A percentile compares a stretch with the other conserved stretches of the same genome.
These are phyloP conservation scores for Amiota minor DNA, from an alignment of 2,888 invertebrate species.

Conservation along the genomic window DNA sequence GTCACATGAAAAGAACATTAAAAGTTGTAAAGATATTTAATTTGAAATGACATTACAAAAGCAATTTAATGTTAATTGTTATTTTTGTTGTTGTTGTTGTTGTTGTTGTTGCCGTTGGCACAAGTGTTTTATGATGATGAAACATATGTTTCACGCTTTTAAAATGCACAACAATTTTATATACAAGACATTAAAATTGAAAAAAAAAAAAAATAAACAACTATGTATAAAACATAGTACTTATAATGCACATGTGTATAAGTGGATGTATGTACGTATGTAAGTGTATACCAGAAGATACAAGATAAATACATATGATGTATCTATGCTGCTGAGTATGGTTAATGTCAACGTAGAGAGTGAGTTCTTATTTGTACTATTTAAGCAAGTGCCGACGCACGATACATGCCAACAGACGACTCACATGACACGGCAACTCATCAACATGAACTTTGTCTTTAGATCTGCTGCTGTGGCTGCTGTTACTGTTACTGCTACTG, in stretches of 20 bases:
- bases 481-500: neutral
- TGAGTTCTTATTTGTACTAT: neutral
- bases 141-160: conserved; percentile 19
- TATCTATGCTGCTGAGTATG: neutral
- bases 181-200: neutral
- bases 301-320: neutral
- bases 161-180: neutral
- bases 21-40: too few species aligned
- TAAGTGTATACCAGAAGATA: neutral
- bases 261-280: conserved; percentile 1
- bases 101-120: conserved; percentile 17
- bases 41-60: too few species aligned
- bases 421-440: too few species aligned
- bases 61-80: too few species aligned
- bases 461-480: neutral
- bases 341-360: neutral
- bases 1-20: too few species aligned
- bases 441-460: conserved; percentile 13
- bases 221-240: too few species aligned
- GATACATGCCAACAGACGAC: conserved; percentile 11
- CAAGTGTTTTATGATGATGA: conserved; percentile 15
- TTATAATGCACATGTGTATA: neutral
- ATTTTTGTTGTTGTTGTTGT: neutral
- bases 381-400: conserved; percentile 21
- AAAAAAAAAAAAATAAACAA: neutral